A percentile compares a stretch with the other conserved stretches of the same genome.
These are phyloP conservation scores for Anticlea derivata DNA, from an alignment of 2,888 invertebrate species.

Conservation along the genomic window DNA sequence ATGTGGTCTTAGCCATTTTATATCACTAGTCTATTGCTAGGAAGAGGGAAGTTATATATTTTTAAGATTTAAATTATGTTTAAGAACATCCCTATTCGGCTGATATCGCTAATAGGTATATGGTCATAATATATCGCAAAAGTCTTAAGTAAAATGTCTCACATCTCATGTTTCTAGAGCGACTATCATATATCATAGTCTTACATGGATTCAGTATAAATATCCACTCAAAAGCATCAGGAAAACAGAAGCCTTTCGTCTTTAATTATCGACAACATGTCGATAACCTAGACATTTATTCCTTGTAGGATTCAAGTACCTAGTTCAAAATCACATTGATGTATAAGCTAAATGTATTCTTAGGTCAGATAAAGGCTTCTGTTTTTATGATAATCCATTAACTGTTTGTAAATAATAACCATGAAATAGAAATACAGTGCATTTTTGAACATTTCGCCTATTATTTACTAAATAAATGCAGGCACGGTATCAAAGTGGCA, in stretches of 20 bases:
- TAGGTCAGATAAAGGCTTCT: conserved; percentile 70
- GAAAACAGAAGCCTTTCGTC: conserved; percentile 58
- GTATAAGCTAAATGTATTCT: conserved; percentile 60
- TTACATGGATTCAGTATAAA: conserved; percentile 9
- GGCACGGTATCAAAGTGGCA: too few species aligned
- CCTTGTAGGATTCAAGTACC: conserved; percentile 73
- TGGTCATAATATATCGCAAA: background rate
- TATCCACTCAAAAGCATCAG: conserved; percentile 19
- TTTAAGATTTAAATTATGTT: conserved; percentile 13
- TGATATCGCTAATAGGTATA: background rate
- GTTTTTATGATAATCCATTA: conserved; percentile 53
- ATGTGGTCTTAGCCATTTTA: conserved; percentile 18
- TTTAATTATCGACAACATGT: conserved; percentile 11
- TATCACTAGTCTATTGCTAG: conserved; percentile 24
- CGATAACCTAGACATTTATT: conserved; percentile 43
- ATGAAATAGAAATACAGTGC: conserved; percentile 46
- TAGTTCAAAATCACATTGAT: conserved; percentile 78
- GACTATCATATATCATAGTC: too few species aligned
- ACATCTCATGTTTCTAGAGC: background rate
- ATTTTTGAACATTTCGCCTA: conserved; percentile 46
- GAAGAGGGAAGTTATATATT: conserved; percentile 7
- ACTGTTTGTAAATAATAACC: conserved; percentile 36
- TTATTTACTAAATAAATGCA: conserved; percentile 43
- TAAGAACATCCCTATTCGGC: conserved; percentile 7
- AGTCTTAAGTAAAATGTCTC: background rate